Percentiles rank a stretch among this genome's conserved stretches.
Evolutionary conservation across 1,140 invertebrate genomes (phyloP).

Genomic region (Coenobita brevimanus): DNA sequence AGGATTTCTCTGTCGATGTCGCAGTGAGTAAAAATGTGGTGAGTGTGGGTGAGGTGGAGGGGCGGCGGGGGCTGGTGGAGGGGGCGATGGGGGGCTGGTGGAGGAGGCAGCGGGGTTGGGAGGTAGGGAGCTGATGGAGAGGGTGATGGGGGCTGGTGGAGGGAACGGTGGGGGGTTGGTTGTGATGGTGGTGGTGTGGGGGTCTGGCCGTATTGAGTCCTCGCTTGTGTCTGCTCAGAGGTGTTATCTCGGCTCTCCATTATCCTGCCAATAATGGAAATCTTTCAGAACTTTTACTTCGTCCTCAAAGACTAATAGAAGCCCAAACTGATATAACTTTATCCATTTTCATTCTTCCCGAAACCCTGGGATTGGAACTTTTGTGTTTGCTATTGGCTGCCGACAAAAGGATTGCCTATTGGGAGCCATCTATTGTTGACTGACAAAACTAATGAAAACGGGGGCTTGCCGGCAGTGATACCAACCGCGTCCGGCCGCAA

Average conservation of each 20-base stretch:
- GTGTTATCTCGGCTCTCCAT: constrained; percentile 56
- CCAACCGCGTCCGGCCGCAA: constrained; percentile 25
- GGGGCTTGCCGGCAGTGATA: constrained; percentile 62
- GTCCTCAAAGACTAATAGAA: constrained; percentile 67
- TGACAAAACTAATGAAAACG: constrained; percentile 68
- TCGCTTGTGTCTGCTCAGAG: constrained; percentile 19
- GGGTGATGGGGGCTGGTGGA: background rate
- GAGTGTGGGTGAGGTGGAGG: background rate
- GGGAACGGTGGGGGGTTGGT: background rate
- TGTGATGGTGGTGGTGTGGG: too few species aligned
- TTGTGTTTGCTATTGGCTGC: constrained; percentile 65
- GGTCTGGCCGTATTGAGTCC: background rate
- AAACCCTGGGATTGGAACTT: constrained; percentile 64
- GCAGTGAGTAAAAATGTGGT: too few species aligned
- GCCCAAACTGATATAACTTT: constrained; percentile 68
- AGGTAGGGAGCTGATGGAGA: background rate
- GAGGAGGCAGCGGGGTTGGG: background rate
- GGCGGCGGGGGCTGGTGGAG: background rate
- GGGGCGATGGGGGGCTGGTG: background rate
- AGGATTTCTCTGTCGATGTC: too few species aligned
- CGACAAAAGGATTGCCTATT: constrained; percentile 66
- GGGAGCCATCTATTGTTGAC: constrained; percentile 63
- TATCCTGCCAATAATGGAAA: constrained; percentile 62
- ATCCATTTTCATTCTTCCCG: constrained; percentile 67
- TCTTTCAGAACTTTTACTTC: constrained; percentile 66